Evolutionary conservation across 2,888 invertebrate species (phyloP).

Genomic region (Yponomeuta evonymella): DNA sequence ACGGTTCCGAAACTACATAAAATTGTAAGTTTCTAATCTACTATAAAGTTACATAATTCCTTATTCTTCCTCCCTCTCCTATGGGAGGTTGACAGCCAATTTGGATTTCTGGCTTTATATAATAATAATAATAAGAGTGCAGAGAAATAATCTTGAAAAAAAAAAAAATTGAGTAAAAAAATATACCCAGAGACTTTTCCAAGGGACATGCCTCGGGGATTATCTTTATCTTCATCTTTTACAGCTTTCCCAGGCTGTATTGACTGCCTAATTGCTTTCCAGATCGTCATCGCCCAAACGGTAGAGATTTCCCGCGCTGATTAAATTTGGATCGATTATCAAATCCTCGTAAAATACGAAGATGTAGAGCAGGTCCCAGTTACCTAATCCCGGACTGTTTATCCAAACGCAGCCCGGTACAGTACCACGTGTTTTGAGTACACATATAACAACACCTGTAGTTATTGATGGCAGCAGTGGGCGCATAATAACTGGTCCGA

Average conservation of each 20-base stretch:
- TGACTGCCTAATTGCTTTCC: background rate
- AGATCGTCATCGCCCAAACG: background rate
- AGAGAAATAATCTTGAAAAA: background rate
- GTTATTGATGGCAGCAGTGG: slow-evolving; percentile 66
- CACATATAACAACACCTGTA: slow-evolving; percentile 30
- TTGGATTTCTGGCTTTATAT: too few relatives aligned
- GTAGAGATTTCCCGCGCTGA: slow-evolving; percentile 1
- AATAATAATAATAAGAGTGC: too few relatives aligned
- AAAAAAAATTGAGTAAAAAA: background rate
- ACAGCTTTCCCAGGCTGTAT: background rate
- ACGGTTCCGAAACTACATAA: too few relatives aligned
- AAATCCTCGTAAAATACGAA: background rate
- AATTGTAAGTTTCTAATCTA: too few relatives aligned
- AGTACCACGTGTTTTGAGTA: slow-evolving; percentile 53
- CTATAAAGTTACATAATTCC: too few relatives aligned
- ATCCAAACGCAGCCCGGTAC: slow-evolving; percentile 1
- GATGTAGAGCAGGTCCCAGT: background rate
- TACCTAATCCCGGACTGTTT: slow-evolving; percentile 14
- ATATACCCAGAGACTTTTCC: background rate
- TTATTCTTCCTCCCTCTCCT: too few relatives aligned
- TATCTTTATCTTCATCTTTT: background rate
- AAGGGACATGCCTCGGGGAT: background rate
- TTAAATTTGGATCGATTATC: background rate
- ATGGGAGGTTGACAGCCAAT: too few relatives aligned
- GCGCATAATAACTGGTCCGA: slow-evolving; percentile 72